phyloP scores from a whole-genome alignment of 1,140 invertebrate species.

The Bombus waltoni region DNA sequence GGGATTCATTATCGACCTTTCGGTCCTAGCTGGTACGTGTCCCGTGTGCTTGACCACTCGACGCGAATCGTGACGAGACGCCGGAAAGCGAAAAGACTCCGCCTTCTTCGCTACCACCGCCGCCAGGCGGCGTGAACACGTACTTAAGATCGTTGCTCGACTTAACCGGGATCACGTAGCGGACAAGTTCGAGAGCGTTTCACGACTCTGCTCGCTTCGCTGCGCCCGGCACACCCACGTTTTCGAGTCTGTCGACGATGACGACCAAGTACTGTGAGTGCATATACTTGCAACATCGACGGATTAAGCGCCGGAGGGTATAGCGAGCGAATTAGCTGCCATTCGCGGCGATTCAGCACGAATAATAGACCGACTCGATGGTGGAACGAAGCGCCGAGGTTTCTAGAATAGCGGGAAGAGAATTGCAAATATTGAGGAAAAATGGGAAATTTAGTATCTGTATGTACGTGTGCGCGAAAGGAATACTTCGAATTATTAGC shows the following conservation, averaged over 20 bases:
- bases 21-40: background rate
- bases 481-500: no score
- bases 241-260: slow-evolving; percentile 18
- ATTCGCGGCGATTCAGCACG: slow-evolving; percentile 39
- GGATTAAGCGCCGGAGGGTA: background rate
- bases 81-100: slow-evolving; percentile 49
- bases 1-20: slow-evolving; percentile 58
- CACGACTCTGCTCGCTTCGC: slow-evolving; percentile 38
- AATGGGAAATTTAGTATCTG: background rate
- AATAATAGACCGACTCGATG: slow-evolving; percentile 1
- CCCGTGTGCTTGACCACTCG: slow-evolving; percentile 3
- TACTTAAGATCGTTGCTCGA: slow-evolving; percentile 53
- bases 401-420: background rate
- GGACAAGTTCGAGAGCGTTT: slow-evolving; percentile 58
- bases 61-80: slow-evolving; percentile 50
- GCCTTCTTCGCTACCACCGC: background rate
- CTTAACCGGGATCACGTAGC: slow-evolving; percentile 39
- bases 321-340: slow-evolving; percentile 29
- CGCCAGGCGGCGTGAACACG: slow-evolving; percentile 28
- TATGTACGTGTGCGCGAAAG: no score
- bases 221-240: slow-evolving; percentile 42
- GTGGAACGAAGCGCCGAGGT: no score
- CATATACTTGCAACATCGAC: slow-evolving; percentile 40
- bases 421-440: background rate
- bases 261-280: background rate